These are phyloP conservation scores for Caranx ignobilis DNA, from an alignment of 2,113 vertebrate genomes.

Conservation along the genomic window DNA sequence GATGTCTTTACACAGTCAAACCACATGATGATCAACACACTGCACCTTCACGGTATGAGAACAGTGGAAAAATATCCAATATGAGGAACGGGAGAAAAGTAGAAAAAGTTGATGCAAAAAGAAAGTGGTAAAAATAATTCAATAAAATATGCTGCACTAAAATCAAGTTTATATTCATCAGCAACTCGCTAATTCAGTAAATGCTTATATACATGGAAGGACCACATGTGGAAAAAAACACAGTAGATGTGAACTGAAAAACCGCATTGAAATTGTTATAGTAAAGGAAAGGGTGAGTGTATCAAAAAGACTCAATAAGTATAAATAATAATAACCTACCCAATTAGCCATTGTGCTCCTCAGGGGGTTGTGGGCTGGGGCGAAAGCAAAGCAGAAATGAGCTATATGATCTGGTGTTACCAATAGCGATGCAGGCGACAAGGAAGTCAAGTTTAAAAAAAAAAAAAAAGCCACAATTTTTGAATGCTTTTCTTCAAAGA, in stretches of 20 bases:
- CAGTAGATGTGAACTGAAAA: not conserved
- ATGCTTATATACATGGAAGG: not conserved
- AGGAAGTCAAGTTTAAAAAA: no score
- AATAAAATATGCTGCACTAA: not conserved
- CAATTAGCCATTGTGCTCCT: not conserved
- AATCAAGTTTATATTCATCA: not conserved
- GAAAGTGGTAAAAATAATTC: not conserved
- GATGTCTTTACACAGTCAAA: not conserved
- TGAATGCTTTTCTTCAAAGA: no score
- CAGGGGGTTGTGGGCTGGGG: not conserved
- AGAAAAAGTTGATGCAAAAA: not conserved
- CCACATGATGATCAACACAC: slow-evolving; percentile 18
- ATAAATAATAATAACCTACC: slow-evolving; percentile 39
- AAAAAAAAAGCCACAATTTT: no score
- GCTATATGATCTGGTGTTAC: not conserved
- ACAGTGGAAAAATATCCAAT: no score
- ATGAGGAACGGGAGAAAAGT: not conserved
- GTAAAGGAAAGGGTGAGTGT: not conserved
- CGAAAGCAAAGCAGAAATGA: not conserved
- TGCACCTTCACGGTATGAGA: no score
- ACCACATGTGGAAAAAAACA: not conserved
- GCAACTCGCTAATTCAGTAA: not conserved
- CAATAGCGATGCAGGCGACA: not conserved
- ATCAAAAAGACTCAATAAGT: not conserved
- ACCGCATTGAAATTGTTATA: not conserved